These are phyloP conservation scores for Melitaea athalia DNA, from an alignment of 2,888 invertebrate species.

Conservation along the genomic window DNA sequence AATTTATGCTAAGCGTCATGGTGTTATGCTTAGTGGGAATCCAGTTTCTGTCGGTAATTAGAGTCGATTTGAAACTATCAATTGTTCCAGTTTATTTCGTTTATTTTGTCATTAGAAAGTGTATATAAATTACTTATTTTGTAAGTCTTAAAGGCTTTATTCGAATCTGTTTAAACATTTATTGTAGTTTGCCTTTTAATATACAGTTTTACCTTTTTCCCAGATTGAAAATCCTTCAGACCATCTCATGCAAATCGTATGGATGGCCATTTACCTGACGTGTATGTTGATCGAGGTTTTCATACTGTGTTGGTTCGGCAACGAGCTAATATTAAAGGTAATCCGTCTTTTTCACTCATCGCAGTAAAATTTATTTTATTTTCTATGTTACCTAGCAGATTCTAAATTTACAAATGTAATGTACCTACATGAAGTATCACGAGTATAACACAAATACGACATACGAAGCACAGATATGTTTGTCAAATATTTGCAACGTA, in stretches of 20 bases:
- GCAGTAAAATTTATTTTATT: constrained; percentile 24
- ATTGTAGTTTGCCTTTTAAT: neutral
- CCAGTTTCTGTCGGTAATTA: constrained; percentile 71
- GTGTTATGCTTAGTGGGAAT: constrained; percentile 76
- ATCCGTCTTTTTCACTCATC: constrained; percentile 26
- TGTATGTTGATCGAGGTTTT: constrained; percentile 79
- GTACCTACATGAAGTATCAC: neutral
- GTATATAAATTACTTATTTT: too few species aligned
- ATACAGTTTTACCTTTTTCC: constrained; percentile 14
- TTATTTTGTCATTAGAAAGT: too few species aligned
- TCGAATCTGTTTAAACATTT: too few species aligned
- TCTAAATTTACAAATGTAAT: constrained; percentile 21
- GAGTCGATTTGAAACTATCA: neutral
- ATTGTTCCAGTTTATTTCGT: too few species aligned
- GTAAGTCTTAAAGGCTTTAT: too few species aligned
- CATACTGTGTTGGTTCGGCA: constrained; percentile 78
- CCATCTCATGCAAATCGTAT: constrained; percentile 76
- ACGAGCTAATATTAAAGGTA: constrained; percentile 77
- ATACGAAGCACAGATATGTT: neutral
- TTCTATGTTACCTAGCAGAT: constrained; percentile 17
- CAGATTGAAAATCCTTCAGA: constrained; percentile 75
- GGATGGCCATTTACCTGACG: constrained; percentile 77
- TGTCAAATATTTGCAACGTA: neutral
- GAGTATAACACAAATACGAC: neutral
- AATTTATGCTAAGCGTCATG: constrained; percentile 79